Conservation (phyloP, 2,113 vertebrate genomes). For the Trochalopteron elliotii region DNA sequence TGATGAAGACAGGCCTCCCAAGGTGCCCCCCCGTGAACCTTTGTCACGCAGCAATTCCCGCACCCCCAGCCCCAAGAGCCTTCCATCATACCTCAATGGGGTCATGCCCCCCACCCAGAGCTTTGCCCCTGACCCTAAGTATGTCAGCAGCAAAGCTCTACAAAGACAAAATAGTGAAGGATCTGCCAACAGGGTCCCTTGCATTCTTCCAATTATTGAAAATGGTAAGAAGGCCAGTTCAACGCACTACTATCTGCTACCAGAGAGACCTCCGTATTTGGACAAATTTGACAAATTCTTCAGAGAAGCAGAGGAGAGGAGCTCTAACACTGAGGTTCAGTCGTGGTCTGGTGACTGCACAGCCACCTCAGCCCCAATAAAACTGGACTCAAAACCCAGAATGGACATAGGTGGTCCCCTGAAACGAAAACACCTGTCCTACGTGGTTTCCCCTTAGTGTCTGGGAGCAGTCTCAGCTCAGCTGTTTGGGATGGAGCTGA, state of each 20-base stretch:
- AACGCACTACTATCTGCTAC: conserved; percentile 94
- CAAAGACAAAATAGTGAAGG: conserved; percentile 93
- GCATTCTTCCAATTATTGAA: conserved; percentile 94
- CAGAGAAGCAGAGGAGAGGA: conserved; percentile 77
- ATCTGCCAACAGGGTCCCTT: conserved; percentile 77
- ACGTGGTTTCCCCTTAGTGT: conserved; percentile 72
- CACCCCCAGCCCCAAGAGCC: conserved; percentile 91
- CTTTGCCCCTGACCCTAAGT: conserved; percentile 96
- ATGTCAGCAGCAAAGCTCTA: conserved; percentile 88
- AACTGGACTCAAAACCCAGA: conserved; percentile 67
- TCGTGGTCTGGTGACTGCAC: conserved; percentile 45
- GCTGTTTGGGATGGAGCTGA: conserved; percentile 43
- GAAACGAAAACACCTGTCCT: conserved; percentile 74
- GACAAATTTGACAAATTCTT: conserved; percentile 85
- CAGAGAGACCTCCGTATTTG: conserved; percentile 83
- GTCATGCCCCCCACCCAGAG: conserved; percentile 97
- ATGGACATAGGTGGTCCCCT: conserved; percentile 36
- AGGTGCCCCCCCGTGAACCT: conserved; percentile 90
- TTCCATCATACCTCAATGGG: conserved; percentile 91
- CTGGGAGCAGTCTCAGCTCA: background rate
- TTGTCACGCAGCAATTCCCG: conserved; percentile 83
- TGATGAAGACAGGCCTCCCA: conserved; percentile 91
- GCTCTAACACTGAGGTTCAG: background rate
- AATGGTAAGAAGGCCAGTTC: conserved; percentile 89
- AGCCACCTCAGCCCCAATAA: conserved; percentile 15